A percentile compares a stretch with the other conserved stretches of the same genome.
These are phyloP conservation scores for Drosophila mercatorum DNA, from an alignment of 2,888 invertebrate genomes.

Conservation along the genomic window DNA sequence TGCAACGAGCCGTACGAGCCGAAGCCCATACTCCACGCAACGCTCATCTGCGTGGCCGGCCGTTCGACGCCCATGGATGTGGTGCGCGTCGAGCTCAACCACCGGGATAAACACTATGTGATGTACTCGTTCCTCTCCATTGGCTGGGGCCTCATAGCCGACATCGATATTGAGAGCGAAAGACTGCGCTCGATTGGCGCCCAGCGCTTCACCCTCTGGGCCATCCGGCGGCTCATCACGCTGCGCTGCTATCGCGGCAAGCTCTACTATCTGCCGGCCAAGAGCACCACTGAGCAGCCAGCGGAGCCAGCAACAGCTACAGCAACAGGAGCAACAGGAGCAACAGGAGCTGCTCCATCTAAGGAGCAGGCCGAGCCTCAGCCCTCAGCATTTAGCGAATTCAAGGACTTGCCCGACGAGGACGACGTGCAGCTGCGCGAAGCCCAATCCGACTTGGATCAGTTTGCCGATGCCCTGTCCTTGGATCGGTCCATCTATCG, in stretches of 20 bases:
- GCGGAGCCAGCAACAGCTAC: neutral
- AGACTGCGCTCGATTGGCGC: slow-evolving; percentile 94
- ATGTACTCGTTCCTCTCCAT: slow-evolving; percentile 97
- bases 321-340: neutral
- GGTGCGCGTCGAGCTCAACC: slow-evolving; percentile 91
- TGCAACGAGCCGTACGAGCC: slow-evolving; percentile 92
- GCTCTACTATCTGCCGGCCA: slow-evolving; percentile 90
- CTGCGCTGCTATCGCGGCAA: slow-evolving; percentile 94
- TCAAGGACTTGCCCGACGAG: slow-evolving; percentile 47
- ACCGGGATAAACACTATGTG: slow-evolving; percentile 84
- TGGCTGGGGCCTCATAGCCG: slow-evolving; percentile 98
- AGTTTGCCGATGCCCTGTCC: slow-evolving; percentile 81
- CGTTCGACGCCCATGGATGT: slow-evolving; percentile 92
- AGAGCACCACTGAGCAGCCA: neutral
- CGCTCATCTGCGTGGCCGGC: slow-evolving; percentile 91
- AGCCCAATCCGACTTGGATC: slow-evolving; percentile 39
- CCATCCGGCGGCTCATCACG: slow-evolving; percentile 92
- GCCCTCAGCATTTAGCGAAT: slow-evolving; percentile 25
- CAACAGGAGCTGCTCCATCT: neutral
- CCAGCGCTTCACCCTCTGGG: slow-evolving; percentile 95
- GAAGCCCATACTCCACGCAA: slow-evolving; percentile 91
- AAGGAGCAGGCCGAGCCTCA: slow-evolving; percentile 7
- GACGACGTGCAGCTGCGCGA: slow-evolving; percentile 38
- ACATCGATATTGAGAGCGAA: slow-evolving; percentile 99
- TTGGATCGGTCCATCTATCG: slow-evolving; percentile 83